A percentile compares a stretch with the other conserved stretches of the same genome.
Conservation (phyloP, 2,113 vertebrate genomes). For the Caloenas nicobarica region DNA sequence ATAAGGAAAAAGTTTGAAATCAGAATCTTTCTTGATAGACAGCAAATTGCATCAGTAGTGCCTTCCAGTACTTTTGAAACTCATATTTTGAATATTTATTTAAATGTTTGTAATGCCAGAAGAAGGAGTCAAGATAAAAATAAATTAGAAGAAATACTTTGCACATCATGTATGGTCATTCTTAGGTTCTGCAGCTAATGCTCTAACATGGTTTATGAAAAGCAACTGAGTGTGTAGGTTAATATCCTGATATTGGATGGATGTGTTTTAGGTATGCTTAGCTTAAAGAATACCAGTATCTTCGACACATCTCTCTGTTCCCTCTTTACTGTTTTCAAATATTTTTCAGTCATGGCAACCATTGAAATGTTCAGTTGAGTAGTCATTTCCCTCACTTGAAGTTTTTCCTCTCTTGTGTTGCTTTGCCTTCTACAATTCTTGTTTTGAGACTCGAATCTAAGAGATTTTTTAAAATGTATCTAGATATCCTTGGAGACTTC, state of each 20-base stretch:
- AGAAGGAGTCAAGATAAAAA: neutral
- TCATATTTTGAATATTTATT: neutral
- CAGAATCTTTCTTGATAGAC: neutral
- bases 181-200: neutral
- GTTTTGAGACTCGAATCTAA: neutral
- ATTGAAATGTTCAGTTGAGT: neutral
- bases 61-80: neutral
- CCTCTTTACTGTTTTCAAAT: neutral
- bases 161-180: neutral
- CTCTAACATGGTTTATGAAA: neutral
- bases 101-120: neutral
- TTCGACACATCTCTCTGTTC: neutral
- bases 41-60: neutral
- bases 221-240: neutral
- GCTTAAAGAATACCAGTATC: neutral
- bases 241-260: neutral
- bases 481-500: neutral
- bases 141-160: neutral
- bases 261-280: neutral
- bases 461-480: neutral
- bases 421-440: neutral
- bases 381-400: neutral
- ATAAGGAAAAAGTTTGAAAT: neutral
- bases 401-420: neutral
- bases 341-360: neutral